Conservation (phyloP, 1,140 invertebrate species). For the Melanaphis sacchari region DNA sequence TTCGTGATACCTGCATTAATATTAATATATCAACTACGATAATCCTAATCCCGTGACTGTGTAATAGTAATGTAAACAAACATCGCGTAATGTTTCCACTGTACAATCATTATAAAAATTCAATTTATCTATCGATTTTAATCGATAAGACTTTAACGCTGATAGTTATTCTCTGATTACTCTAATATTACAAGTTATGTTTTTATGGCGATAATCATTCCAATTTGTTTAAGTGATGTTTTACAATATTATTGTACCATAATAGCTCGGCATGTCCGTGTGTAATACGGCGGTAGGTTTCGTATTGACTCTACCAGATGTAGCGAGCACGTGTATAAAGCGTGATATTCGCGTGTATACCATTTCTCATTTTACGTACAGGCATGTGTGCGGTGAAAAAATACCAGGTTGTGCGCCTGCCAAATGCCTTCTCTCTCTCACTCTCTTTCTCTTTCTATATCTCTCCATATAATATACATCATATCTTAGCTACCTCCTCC, state of each 20-base stretch:
- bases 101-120: not conserved
- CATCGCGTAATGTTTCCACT: no score
- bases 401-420: conserved; percentile 13
- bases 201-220: not conserved
- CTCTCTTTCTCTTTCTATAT: not conserved
- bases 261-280: not conserved
- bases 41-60: not conserved
- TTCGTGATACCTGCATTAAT: not conserved
- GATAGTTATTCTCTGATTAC: no score
- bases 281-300: not conserved
- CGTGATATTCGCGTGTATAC: conserved; percentile 47
- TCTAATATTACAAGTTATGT: not conserved
- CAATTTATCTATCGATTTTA: not conserved
- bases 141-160: no score
- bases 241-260: not conserved
- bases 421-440: not conserved
- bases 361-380: conserved; percentile 44
- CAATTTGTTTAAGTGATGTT: not conserved
- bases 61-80: no score
- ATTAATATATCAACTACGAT: not conserved
- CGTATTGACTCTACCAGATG: not conserved
- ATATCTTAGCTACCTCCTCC: no score
- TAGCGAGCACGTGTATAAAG: conserved; percentile 35
- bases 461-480: no score
- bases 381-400: not conserved